Conservation (phyloP, 2,113 vertebrate species). For the Pipra filicauda region DNA sequence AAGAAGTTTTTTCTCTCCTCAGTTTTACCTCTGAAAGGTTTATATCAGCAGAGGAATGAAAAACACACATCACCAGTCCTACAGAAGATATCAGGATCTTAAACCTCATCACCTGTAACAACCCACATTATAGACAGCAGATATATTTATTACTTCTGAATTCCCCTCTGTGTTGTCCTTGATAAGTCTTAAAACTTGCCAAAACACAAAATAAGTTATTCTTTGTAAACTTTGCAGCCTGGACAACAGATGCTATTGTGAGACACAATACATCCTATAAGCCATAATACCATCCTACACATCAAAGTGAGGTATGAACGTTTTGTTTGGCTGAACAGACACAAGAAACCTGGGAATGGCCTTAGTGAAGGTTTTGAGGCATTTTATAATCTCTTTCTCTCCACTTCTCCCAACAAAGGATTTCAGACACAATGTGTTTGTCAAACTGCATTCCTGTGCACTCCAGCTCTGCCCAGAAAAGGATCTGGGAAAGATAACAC, state of each 20-base stretch:
- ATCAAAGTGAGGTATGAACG: background rate
- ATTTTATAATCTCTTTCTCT: constrained; percentile 58
- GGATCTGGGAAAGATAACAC: constrained; percentile 58
- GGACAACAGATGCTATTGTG: background rate
- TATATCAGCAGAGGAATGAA: background rate
- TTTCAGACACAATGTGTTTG: constrained; percentile 56
- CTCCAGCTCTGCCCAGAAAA: background rate
- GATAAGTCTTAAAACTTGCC: background rate
- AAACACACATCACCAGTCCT: background rate
- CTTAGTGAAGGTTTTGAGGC: constrained; percentile 15
- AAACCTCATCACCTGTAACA: background rate
- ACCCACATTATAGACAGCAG: background rate
- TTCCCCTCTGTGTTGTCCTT: background rate
- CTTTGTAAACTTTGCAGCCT: background rate
- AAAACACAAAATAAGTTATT: background rate
- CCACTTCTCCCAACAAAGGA: constrained; percentile 50
- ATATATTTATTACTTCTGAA: background rate
- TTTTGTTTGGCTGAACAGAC: constrained; percentile 5
- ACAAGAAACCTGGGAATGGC: constrained; percentile 19
- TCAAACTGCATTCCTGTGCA: constrained; percentile 52
- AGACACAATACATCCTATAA: background rate
- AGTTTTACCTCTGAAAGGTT: background rate
- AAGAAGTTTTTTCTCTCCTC: background rate
- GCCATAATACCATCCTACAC: background rate
- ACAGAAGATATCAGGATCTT: background rate